Base-by-base conservation (phyloP, 2,113 vertebrate genomes). In the Xiphias gladius region DNA sequence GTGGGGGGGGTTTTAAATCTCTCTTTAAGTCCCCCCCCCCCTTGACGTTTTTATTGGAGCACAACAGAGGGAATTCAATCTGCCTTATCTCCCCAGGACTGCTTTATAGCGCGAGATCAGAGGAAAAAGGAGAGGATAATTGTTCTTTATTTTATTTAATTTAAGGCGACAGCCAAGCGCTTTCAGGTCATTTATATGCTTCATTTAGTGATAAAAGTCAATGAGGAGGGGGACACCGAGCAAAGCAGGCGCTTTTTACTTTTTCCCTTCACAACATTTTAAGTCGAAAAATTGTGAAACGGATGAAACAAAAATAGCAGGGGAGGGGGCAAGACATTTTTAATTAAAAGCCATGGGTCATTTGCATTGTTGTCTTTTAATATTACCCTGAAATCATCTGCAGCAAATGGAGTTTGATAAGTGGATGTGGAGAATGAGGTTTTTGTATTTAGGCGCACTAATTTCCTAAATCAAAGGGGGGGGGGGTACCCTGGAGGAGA, bases 161-260 rank as follows among this genome's bases (percentile, higher is more conserved):
- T 97, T 96, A 96, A 96, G 94, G 93, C 94, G 95, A 94, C 96
- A 96, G 95, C 93, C 95, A 87, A n/a, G 89, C 90, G 93, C 95
- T 95, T 95, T 96, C 95, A 96, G 96, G 95, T 96, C 96, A 97
- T 97, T 97, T 96, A 96, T 96, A 97, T 96, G 97, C 97, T 96
- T 96, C 95, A 96, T 97, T 97, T 97, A 93, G 93, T 94, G 96
- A 96, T 97, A 96, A 96, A 96, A 96, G 95, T 96, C 95, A 94
- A 91, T 83, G 94, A 94, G 93, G 92, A 93, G 92, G 89, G 91
- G 91, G 68, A 65, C 41, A 65, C 39, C 24, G 79, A 54, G 32
- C 0, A 90, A 87, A 93, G 89, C 88, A 63, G 82, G 58, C 82
- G 84, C 76, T 50, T 92, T 35, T 61, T 91, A 92, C 90, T 94